Percentiles rank a stretch among this genome's conserved stretches.
These are phyloP conservation scores for Cerastis leucographa DNA, from an alignment of 2,888 invertebrate genomes.

Conservation along the genomic window DNA sequence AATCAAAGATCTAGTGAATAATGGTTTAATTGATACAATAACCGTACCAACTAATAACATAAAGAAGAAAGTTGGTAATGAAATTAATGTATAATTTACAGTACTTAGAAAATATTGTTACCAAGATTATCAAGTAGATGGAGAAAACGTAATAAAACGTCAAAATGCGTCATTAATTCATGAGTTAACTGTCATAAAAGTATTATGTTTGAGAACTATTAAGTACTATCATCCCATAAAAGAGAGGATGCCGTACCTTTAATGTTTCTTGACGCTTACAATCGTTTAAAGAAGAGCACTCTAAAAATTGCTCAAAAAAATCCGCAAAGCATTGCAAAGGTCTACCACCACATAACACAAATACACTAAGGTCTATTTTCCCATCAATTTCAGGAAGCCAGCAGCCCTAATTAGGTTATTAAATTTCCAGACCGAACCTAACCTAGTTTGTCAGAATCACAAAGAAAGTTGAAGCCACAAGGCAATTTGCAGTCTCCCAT, in stretches of 20 bases:
- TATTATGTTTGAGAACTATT: neutral
- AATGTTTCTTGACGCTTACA: neutral
- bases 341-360: no score
- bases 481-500: constrained; percentile 76
- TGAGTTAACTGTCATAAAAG: neutral
- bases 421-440: constrained; percentile 67
- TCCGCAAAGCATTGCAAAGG: neutral
- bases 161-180: no score
- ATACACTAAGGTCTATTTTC: neutral
- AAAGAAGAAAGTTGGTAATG: constrained; percentile 47
- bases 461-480: constrained; percentile 80
- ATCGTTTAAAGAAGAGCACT: neutral
- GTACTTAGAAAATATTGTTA: constrained; percentile 12
- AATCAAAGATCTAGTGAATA: neutral
- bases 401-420: constrained; percentile 55
- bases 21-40: constrained; percentile 3
- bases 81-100: constrained; percentile 35
- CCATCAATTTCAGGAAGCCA: constrained; percentile 5
- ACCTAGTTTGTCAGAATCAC: constrained; percentile 70
- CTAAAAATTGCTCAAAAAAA: neutral
- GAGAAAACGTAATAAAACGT: constrained; percentile 30
- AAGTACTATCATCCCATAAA: neutral
- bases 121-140: constrained; percentile 11
- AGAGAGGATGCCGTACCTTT: no score
- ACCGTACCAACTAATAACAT: constrained; percentile 8